Percentiles rank a stretch among this genome's conserved stretches.
These are phyloP conservation scores for Suricata suricatta DNA, from an alignment of 2,113 vertebrate genomes.

Conservation along the genomic window DNA sequence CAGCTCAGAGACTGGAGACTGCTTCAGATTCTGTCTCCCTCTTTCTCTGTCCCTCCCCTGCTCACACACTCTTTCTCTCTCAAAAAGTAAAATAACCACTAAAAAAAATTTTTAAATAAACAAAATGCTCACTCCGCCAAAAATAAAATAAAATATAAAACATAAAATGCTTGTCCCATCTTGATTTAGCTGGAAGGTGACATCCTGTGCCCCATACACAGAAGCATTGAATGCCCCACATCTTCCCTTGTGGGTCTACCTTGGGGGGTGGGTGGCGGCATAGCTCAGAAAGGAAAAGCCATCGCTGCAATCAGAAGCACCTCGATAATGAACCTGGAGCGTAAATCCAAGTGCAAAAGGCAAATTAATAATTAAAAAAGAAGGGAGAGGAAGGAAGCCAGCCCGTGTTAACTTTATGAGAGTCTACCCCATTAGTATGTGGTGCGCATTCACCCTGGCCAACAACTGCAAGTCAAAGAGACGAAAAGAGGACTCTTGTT, in stretches of 20 bases:
- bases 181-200: background rate
- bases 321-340: background rate
- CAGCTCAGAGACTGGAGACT: no score
- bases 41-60: no score
- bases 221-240: accelerated
- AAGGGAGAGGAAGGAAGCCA: background rate
- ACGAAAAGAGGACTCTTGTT: conserved; percentile 78
- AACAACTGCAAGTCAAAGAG: conserved; percentile 74
- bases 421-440: conserved; percentile 66
- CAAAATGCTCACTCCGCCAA: background rate
- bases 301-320: background rate
- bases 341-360: background rate
- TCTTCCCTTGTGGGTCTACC: background rate
- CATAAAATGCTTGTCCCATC: background rate
- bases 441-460: conserved; percentile 52
- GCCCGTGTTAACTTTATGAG: background rate
- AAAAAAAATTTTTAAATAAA: no score
- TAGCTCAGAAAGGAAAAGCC: background rate
- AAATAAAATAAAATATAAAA: no score
- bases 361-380: conserved; percentile 69
- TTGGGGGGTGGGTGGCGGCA: accelerated
- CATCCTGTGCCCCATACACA: accelerated
- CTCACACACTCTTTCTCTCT: no score
- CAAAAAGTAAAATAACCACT: no score
- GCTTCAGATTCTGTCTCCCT: no score